Evolutionary conservation across 2,888 invertebrate species (phyloP).

Genomic region (Craniophora ligustri): DNA sequence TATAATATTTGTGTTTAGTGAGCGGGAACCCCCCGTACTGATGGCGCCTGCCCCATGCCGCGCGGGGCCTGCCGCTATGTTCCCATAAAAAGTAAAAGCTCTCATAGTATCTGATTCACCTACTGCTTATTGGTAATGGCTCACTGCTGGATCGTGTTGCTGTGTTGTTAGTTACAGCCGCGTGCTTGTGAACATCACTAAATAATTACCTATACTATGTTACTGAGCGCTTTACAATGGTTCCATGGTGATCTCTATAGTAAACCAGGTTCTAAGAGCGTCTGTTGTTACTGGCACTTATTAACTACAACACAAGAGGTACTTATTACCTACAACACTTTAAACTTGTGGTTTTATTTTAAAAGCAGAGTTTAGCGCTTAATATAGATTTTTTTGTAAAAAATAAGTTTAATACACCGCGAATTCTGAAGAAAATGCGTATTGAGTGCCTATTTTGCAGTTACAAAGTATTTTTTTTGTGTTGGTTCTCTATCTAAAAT

Average conservation of each 20-base stretch:
- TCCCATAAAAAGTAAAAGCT: constrained; percentile 39
- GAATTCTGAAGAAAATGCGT: too few species aligned
- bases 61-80: constrained; percentile 37
- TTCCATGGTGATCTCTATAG: constrained; percentile 23
- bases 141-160: constrained; percentile 42
- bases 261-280: too few species aligned
- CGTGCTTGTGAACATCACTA: constrained; percentile 25
- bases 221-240: constrained; percentile 15
- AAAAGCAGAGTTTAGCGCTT: too few species aligned
- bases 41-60: constrained; percentile 75
- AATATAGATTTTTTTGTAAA: too few species aligned
- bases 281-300: too few species aligned
- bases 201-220: constrained; percentile 12
- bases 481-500: too few species aligned
- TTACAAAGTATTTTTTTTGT: too few species aligned
- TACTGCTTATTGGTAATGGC: constrained; percentile 40
- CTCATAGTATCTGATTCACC: constrained; percentile 39
- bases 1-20: constrained; percentile 54
- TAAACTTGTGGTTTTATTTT: too few species aligned
- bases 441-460: too few species aligned
- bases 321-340: too few species aligned
- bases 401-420: too few species aligned
- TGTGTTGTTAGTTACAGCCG: constrained; percentile 34
- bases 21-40: constrained; percentile 51
- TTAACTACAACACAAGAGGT: too few species aligned